Base-by-base conservation (phyloP, 2,888 invertebrate genomes). In the Myathropa florea region DNA sequence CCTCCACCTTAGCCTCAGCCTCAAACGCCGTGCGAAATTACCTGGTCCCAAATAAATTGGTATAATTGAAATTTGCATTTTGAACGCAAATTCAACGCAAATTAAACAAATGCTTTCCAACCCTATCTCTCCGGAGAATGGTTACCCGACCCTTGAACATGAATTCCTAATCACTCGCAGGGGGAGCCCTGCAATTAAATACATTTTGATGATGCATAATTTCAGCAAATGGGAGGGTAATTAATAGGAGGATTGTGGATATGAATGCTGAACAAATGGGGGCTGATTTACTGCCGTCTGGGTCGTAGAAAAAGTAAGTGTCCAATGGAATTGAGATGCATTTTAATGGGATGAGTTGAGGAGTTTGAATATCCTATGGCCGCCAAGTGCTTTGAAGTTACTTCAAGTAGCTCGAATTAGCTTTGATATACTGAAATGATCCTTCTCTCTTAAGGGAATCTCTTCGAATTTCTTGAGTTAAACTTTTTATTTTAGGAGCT, bases 41-140 rank as follows among this genome's bases (percentile, higher is more conserved):
- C 60, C 39, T 65, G 60, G 65, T 28, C 65, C 72, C 46, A 65
- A 72, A 79, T 79, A 65, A 72, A 59, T 72, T 79, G 60, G 46
- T 63, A 60, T 79, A 71, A 78, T 78, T 78, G 70, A 79, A 70
- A 79, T 79, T 79, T 79, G 79, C 79, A 79, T 79, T 72, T 76
- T 60, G 60, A 79, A 28, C 71, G 46, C 57, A 59, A 78, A 46
- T 78, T 78, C 57, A 71, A 78, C 64, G 65, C 60, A 79, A 79
- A 78, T 78, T 78, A 71, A 78, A 26, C 71, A 71, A 71, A 78
- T 71, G 71, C 71, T 46, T 61, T 53, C 28, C 33, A n/a, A 9
- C 21, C n/a, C 46, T 46, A 46, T 46, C 46, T 55, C 64, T 63
- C 63, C 28, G 33, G 70, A 36, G 26, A 53, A 63, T 68, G 79